These are phyloP conservation scores for Chironomus tentans DNA, from an alignment of 2,888 invertebrate species.

Conservation along the genomic window DNA sequence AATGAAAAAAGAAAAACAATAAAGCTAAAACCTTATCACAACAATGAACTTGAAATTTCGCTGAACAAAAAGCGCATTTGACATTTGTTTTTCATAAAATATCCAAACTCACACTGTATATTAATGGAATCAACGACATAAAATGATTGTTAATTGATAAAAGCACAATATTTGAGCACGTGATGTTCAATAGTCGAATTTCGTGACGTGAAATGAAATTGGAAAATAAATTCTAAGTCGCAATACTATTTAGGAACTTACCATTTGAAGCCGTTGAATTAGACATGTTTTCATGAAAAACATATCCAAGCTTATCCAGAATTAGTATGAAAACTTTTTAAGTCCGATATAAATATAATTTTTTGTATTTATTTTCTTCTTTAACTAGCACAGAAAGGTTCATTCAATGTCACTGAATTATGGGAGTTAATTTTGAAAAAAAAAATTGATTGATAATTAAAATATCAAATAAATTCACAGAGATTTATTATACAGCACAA, in stretches of 20 bases:
- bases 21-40: conserved; percentile 3
- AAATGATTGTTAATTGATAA: no score
- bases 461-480: neutral
- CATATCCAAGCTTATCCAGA: conserved; percentile 33
- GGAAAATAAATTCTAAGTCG: neutral
- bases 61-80: neutral
- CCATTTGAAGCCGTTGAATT: conserved; percentile 31
- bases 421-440: no score
- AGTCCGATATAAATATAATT: neutral
- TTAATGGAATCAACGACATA: no score
- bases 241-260: conserved; percentile 28
- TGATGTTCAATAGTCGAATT: neutral
- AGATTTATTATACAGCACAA: neutral
- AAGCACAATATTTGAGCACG: neutral
- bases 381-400: neutral
- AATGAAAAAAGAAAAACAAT: neutral
- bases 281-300: conserved; percentile 31
- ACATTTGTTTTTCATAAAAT: no score
- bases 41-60: conserved; percentile 9
- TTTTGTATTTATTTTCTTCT: neutral
- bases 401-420: neutral
- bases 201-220: neutral
- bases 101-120: no score
- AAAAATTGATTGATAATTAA: no score
- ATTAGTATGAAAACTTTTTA: conserved; percentile 26